Conservation (phyloP, 2,113 vertebrate genomes). For the Tursiops truncatus region DNA sequence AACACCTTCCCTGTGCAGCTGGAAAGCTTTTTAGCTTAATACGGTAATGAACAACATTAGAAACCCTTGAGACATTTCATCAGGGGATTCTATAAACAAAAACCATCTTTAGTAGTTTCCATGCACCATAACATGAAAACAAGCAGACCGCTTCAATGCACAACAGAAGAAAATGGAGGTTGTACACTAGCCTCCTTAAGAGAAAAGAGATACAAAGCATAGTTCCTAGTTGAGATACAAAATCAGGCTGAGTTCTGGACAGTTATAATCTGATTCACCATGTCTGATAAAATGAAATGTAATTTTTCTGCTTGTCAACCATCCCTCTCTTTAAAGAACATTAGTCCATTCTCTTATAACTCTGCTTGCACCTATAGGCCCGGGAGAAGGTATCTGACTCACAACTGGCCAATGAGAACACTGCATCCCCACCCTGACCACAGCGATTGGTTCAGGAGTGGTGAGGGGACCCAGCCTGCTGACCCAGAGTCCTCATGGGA, state of each 20-base stretch:
- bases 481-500: neutral
- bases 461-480: neutral
- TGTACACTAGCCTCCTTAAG: neutral
- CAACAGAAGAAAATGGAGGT: neutral
- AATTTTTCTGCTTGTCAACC: neutral
- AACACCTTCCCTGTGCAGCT: neutral
- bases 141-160: neutral
- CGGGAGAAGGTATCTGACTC: neutral
- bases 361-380: neutral
- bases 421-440: rapidly evolving
- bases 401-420: neutral
- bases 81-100: neutral
- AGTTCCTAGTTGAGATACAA: neutral
- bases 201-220: neutral
- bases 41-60: neutral
- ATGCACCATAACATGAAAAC: neutral
- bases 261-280: neutral
- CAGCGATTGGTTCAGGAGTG: neutral
- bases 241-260: neutral
- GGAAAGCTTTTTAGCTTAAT: neutral
- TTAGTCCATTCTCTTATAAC: neutral
- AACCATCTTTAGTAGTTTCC: neutral
- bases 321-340: neutral
- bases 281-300: neutral
- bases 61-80: neutral